Conservation (phyloP, 2,888 invertebrate species). For the Lepidocyrtinus sp. region DNA sequence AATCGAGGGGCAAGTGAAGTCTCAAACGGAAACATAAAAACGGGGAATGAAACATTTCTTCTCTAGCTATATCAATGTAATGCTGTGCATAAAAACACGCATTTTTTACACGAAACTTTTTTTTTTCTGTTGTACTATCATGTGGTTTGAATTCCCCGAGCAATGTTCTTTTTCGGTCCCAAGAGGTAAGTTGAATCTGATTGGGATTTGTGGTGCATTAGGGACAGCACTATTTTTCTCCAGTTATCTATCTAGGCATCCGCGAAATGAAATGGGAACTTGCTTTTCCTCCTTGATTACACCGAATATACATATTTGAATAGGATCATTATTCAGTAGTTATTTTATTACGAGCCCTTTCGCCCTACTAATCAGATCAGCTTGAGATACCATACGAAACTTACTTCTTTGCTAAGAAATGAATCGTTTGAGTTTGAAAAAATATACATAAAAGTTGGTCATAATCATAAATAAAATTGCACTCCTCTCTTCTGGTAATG, state of each 20-base stretch:
- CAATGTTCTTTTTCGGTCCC: constrained; percentile 56
- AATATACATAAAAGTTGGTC: too few species aligned
- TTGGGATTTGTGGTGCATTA: constrained; percentile 65
- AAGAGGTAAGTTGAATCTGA: constrained; percentile 65
- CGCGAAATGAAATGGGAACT: constrained; percentile 30
- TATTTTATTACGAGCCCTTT: constrained; percentile 18
- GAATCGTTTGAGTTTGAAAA: too few species aligned
- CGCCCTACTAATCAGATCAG: not conserved
- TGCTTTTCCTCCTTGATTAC: not conserved
- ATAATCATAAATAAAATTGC: not conserved
- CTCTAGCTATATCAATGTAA: too few species aligned
- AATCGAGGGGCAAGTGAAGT: too few species aligned
- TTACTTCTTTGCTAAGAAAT: too few species aligned
- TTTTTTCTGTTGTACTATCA: too few species aligned
- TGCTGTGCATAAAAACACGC: too few species aligned
- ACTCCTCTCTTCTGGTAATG: not conserved
- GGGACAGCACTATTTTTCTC: constrained; percentile 53
- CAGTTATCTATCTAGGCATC: constrained; percentile 20
- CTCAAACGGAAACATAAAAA: too few species aligned
- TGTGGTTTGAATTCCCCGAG: constrained; percentile 56
- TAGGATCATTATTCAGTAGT: constrained; percentile 8
- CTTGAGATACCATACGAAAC: not conserved
- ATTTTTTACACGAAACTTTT: too few species aligned
- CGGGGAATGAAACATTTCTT: too few species aligned
- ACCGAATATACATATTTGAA: not conserved